Evolutionary conservation across 2,797 vertebrate species (phyloP).

Genomic region (Hyperoplus immaculatus): DNA sequence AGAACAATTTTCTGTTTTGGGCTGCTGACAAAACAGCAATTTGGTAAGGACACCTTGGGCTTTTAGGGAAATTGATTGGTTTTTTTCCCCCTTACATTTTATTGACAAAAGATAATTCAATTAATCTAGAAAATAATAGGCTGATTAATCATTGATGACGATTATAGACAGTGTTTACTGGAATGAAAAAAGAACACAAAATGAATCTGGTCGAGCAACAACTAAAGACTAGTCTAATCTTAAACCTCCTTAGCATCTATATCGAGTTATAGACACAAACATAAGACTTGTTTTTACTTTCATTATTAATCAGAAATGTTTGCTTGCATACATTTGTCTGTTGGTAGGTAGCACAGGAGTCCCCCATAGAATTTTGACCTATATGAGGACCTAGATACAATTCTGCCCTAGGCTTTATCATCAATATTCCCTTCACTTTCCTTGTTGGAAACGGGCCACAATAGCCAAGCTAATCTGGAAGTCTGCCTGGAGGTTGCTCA

Average conservation of each 20-base stretch:
- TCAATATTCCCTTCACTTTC: constrained; percentile 67
- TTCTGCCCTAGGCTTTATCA: constrained; percentile 52
- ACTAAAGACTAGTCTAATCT: not conserved
- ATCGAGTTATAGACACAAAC: no score
- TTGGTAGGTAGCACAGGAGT: no score
- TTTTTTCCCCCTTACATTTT: constrained; percentile 8
- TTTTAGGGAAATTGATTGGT: not conserved
- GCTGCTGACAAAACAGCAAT: constrained; percentile 3
- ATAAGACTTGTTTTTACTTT: no score
- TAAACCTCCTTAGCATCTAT: not conserved
- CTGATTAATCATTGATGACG: constrained; percentile 3
- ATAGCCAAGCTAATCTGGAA: constrained; percentile 69
- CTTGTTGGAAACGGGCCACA: constrained; percentile 64
- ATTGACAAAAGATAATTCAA: not conserved
- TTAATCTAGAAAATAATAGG: not conserved
- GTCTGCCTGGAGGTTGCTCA: constrained; percentile 63
- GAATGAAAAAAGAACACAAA: not conserved
- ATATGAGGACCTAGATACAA: constrained; percentile 31
- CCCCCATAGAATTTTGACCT: constrained; percentile 20
- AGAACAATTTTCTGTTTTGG: not conserved
- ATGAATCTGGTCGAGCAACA: not conserved
- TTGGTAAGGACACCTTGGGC: not conserved
- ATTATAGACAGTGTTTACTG: not conserved
- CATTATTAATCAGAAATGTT: no score
- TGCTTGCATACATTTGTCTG: no score